A percentile compares a stretch with the other conserved stretches of the same genome.
Conservation (phyloP, 2,888 invertebrate species). For the Therioaphis trifolii region DNA sequence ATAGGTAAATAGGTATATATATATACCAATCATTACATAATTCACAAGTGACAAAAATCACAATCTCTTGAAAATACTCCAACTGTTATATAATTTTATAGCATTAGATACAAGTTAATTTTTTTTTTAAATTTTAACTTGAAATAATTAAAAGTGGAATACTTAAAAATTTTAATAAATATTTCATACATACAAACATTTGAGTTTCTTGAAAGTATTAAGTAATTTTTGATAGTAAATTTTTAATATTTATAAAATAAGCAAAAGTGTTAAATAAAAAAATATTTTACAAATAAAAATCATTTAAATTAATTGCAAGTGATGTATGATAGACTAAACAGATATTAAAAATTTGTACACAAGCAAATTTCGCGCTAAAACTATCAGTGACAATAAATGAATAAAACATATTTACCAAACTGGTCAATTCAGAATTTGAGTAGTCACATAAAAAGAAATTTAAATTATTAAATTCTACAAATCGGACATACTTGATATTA, state of each 20-base stretch:
- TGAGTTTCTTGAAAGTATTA: neutral
- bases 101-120: too few relatives aligned
- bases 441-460: neutral
- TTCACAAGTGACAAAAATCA: too few relatives aligned
- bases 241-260: neutral
- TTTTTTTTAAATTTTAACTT: too few relatives aligned
- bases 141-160: neutral
- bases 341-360: neutral
- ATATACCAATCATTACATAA: too few relatives aligned
- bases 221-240: neutral
- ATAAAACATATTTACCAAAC: neutral
- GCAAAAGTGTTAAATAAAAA: neutral
- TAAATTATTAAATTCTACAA: neutral
- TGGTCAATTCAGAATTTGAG: neutral
- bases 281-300: neutral
- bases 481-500: neutral
- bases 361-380: constrained; percentile 36
- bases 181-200: neutral
- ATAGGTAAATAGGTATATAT: too few relatives aligned
- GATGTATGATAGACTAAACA: too few relatives aligned
- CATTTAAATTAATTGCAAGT: neutral
- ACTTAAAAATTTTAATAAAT: too few relatives aligned
- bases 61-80: too few relatives aligned
- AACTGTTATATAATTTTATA: too few relatives aligned
- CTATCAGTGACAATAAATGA: neutral